Evolutionary conservation across 2,888 invertebrate species (phyloP).

Genomic region (Pediacus dermestoides): DNA sequence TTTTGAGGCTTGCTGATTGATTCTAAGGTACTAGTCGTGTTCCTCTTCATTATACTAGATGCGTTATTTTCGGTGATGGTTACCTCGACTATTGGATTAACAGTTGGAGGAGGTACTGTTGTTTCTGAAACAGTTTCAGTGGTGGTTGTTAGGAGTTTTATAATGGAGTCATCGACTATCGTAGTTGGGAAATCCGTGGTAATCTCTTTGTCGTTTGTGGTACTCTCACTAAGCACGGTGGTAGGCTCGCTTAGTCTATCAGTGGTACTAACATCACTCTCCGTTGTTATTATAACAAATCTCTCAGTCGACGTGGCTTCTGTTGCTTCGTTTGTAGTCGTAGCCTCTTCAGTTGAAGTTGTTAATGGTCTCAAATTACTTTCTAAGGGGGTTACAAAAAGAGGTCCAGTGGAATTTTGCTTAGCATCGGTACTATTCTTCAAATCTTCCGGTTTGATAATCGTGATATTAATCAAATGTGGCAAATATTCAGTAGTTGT

Average conservation of each 20-base stretch:
- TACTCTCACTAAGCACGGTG: background rate
- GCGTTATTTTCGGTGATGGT: conserved; percentile 26
- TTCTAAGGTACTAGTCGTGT: background rate
- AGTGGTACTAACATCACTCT: too few relatives aligned
- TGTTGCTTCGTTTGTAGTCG: too few relatives aligned
- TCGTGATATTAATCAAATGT: conserved; percentile 29
- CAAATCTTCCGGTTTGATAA: conserved; percentile 23
- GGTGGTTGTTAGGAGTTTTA: conserved; percentile 7
- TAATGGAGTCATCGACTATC: background rate
- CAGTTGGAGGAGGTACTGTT: conserved; percentile 39
- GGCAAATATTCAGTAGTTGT: conserved; percentile 12
- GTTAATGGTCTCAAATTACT: too few relatives aligned
- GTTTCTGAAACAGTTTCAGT: conserved; percentile 30
- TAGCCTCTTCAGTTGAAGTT: too few relatives aligned
- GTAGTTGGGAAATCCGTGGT: conserved; percentile 1
- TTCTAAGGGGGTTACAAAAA: too few relatives aligned
- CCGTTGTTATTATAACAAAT: too few relatives aligned
- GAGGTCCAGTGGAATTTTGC: too few relatives aligned
- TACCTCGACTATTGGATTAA: conserved; percentile 24
- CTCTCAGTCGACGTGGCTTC: too few relatives aligned
- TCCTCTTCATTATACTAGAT: background rate
- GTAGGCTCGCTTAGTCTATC: too few relatives aligned
- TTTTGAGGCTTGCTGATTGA: conserved; percentile 16
- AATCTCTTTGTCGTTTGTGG: background rate
- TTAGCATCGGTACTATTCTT: too few relatives aligned